Conservation (phyloP, 2,113 vertebrate genomes). For the Poeciliopsis prolifica region DNA sequence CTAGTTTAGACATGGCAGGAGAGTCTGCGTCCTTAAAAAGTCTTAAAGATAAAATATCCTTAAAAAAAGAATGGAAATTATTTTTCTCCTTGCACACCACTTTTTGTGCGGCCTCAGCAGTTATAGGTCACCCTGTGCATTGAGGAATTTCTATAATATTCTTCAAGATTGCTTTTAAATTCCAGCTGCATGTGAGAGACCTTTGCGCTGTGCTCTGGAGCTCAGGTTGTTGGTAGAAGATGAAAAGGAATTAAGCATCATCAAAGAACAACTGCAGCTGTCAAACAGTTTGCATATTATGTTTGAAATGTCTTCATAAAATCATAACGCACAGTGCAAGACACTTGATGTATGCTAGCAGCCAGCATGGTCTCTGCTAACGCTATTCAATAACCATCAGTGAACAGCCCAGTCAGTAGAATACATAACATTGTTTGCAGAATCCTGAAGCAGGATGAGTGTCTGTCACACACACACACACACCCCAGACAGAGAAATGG, state of each 20-base stretch:
- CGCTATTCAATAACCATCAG: constrained; percentile 1
- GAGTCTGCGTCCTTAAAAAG: too few species aligned
- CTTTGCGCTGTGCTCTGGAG: too few species aligned
- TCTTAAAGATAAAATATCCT: too few species aligned
- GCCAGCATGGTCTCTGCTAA: background rate
- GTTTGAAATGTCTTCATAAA: background rate
- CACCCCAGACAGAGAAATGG: background rate
- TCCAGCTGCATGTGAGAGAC: too few species aligned
- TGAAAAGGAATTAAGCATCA: background rate
- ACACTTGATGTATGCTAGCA: background rate
- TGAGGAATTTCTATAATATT: too few species aligned
- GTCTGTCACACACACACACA: constrained; percentile 20
- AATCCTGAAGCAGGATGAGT: constrained; percentile 37
- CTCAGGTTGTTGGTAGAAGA: too few species aligned
- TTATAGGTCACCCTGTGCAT: too few species aligned
- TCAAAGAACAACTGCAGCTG: background rate
- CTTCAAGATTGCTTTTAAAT: too few species aligned
- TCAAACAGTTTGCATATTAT: background rate
- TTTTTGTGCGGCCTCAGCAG: too few species aligned
- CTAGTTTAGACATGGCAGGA: too few species aligned
- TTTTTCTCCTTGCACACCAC: too few species aligned
- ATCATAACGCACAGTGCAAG: background rate
- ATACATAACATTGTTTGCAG: constrained; percentile 56
- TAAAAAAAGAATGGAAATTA: too few species aligned
- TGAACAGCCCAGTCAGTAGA: constrained; percentile 7